phyloP scores from a whole-genome alignment of 2,113 vertebrate genomes.

The Corythaixoides concolor region DNA sequence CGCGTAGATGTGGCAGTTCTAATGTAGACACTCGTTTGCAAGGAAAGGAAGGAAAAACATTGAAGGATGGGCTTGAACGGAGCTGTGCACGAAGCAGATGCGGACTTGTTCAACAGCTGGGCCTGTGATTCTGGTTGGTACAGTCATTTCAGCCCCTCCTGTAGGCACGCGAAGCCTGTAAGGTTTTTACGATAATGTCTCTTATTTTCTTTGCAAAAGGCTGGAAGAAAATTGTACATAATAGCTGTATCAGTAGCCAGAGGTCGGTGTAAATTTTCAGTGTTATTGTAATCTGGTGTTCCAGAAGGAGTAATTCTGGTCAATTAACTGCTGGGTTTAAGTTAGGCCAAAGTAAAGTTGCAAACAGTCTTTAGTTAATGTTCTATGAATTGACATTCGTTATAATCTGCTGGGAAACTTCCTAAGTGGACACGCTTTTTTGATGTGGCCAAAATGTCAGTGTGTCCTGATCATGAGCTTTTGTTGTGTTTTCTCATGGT shows the following conservation, averaged over 20 bases:
- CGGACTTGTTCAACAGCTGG: not conserved
- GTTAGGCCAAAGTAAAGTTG: not conserved
- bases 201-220: not conserved
- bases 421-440: not conserved
- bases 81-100: not conserved
- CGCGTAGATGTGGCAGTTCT: not conserved
- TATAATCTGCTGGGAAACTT: not conserved
- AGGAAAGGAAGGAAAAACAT: not conserved
- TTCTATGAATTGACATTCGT: not conserved
- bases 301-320: not conserved
- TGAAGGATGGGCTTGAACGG: not conserved
- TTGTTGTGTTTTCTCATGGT: not conserved
- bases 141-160: not conserved
- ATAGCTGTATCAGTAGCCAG: not conserved
- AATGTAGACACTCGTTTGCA: not conserved
- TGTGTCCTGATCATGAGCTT: not conserved
- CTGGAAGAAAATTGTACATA: not conserved
- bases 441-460: not conserved
- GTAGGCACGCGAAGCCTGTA: not conserved
- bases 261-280: not conserved
- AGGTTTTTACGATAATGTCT: not conserved
- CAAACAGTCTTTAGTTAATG: not conserved
- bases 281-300: not conserved
- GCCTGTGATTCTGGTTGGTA: not conserved
- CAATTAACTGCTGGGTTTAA: not conserved